Conservation (phyloP, 2,113 vertebrate species). For the Seriola aureovittata region DNA sequence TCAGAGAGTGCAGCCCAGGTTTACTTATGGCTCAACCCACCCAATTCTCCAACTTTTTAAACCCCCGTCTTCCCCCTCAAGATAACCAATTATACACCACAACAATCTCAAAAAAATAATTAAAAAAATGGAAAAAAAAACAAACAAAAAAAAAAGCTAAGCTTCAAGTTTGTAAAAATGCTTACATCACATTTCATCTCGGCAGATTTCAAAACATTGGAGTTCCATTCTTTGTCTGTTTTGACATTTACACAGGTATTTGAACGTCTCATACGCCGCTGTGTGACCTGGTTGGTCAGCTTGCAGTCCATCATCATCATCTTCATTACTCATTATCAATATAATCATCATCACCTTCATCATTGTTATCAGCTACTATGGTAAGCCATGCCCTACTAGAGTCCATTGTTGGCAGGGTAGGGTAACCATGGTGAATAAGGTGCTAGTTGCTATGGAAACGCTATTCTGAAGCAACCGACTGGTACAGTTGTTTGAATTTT, state of each 20-base stretch:
- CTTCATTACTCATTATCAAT: constrained; percentile 14
- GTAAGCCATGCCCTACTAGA: constrained; percentile 66
- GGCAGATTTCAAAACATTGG: constrained; percentile 59
- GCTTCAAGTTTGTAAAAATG: constrained; percentile 81
- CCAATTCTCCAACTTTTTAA: constrained; percentile 7
- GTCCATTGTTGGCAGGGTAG: constrained; percentile 66
- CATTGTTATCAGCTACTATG: constrained; percentile 69
- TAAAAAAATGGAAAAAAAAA: constrained; percentile 36
- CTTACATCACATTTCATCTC: constrained; percentile 72
- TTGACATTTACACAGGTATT: constrained; percentile 66
- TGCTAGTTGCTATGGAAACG: constrained; percentile 82
- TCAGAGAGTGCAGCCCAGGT: constrained; percentile 62
- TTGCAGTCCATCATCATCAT: constrained; percentile 45
- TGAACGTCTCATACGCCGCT: constrained; percentile 53
- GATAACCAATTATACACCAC: constrained; percentile 67
- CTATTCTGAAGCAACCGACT: constrained; percentile 68
- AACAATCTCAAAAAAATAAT: constrained; percentile 63
- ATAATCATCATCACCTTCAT: constrained; percentile 59
- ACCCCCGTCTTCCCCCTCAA: constrained; percentile 13
- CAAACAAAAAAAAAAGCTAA: constrained; percentile 52
- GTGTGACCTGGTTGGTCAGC: constrained; percentile 36
- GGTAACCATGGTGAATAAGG: constrained; percentile 80
- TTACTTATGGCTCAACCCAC: constrained; percentile 60
- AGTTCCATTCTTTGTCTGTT: constrained; percentile 62
- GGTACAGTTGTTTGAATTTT: constrained; percentile 59